Conservation (phyloP, 2,888 invertebrate genomes). For the Litoditis marina region DNA sequence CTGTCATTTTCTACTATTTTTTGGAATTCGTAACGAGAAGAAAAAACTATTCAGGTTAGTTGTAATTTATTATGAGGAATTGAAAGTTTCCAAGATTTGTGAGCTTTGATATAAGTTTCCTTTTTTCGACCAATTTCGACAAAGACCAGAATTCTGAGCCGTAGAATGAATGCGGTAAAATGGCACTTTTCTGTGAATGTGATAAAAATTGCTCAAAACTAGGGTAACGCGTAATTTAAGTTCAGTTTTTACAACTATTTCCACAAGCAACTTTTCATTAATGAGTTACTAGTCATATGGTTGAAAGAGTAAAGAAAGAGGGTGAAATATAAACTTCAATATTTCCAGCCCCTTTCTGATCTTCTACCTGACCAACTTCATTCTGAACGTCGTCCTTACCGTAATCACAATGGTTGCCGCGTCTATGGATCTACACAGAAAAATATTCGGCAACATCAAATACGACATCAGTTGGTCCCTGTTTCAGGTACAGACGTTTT, state of each 20-base stretch:
- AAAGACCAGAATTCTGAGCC: no score
- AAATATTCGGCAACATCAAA: constrained; percentile 42
- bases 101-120: not conserved
- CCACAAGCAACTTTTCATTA: no score
- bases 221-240: not conserved
- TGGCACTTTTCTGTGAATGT: not conserved
- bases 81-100: not conserved
- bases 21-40: constrained; percentile 35
- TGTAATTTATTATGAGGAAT: not conserved
- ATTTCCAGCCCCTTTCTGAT: constrained; percentile 39
- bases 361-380: constrained; percentile 47
- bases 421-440: constrained; percentile 36
- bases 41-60: constrained; percentile 35
- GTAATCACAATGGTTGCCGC: constrained; percentile 37
- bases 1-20: constrained; percentile 39
- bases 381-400: constrained; percentile 41
- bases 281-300: no score
- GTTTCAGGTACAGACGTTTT: constrained; percentile 38
- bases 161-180: not conserved
- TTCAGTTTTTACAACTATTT: no score
- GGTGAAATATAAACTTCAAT: not conserved
- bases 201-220: not conserved
- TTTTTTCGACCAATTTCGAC: not conserved
- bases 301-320: not conserved
- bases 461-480: constrained; percentile 42